Evolutionary conservation across 2,888 invertebrate genomes (phyloP).

Genomic region (Platycnemis pennipes): DNA sequence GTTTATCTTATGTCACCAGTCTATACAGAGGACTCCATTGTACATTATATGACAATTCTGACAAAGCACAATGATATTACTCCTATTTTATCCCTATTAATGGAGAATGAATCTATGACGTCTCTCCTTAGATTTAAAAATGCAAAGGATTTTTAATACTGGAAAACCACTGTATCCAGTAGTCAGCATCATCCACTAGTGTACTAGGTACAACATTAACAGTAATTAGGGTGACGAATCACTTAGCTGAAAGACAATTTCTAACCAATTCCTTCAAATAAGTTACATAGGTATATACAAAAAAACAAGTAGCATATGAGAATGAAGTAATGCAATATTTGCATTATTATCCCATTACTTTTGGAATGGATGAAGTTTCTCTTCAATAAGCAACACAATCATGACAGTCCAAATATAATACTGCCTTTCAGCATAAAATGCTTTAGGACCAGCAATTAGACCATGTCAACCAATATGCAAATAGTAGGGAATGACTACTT

Average conservation of each 20-base stretch:
- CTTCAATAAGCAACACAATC: not conserved
- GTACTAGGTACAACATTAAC: constrained; percentile 8
- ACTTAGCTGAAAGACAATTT: constrained; percentile 1
- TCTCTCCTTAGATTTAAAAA: not conserved
- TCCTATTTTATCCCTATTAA: not conserved
- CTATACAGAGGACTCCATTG: not conserved
- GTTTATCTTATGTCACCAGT: not conserved
- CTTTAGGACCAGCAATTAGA: not conserved
- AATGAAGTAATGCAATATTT: not conserved
- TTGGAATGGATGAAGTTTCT: constrained; percentile 31
- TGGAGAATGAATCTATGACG: not conserved
- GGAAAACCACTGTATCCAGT: not conserved
- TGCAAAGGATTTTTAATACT: not conserved
- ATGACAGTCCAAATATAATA: not conserved
- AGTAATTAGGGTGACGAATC: not conserved
- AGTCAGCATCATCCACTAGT: not conserved
- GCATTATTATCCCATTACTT: not conserved
- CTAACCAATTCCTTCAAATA: not conserved
- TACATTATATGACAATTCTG: not conserved
- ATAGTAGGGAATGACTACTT: not conserved
- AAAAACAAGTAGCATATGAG: not conserved
- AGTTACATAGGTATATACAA: constrained; percentile 25
- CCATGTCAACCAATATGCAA: not conserved
- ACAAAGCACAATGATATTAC: not conserved
- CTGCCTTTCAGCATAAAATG: not conserved